Conservation (phyloP, 2,797 vertebrate genomes). For the Gambusia yucatana region DNA sequence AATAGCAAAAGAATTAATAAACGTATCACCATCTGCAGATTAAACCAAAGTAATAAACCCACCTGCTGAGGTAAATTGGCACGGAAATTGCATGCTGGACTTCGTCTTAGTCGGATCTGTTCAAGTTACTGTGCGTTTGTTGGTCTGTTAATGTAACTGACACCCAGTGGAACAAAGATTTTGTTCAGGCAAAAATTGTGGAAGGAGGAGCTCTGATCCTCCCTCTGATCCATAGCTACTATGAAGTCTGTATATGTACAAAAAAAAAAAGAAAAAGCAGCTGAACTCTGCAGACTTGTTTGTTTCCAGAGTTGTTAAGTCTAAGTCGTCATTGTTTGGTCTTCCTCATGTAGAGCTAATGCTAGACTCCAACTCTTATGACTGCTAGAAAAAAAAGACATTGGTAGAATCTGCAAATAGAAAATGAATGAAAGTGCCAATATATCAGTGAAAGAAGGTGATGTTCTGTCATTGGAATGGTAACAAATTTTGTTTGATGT, state of each 20-base stretch:
- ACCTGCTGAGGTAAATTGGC: constrained; percentile 61
- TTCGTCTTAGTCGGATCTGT: constrained; percentile 24
- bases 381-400: not conserved
- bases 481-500: not conserved
- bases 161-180: constrained; percentile 41
- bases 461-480: not conserved
- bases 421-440: not conserved
- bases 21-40: not conserved
- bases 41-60: constrained; percentile 28
- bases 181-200: constrained; percentile 45
- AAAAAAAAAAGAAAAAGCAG: constrained; percentile 9
- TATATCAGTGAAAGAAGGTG: not conserved
- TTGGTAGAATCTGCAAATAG: not conserved
- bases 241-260: constrained; percentile 14
- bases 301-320: constrained; percentile 20
- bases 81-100: constrained; percentile 61
- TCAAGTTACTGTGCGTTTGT: constrained; percentile 47
- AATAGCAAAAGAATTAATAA: not conserved
- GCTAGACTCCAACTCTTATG: not conserved
- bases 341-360: constrained; percentile 17
- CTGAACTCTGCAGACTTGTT: not conserved
- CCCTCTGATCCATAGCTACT: constrained; percentile 33
- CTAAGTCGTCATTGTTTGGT: constrained; percentile 38
- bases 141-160: constrained; percentile 46
- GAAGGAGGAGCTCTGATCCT: constrained; percentile 68